Evolutionary conservation across 37 sponge, comb jelly and placozoan genomes (phyloP).

Genomic region (Ephydatia muelleri): DNA sequence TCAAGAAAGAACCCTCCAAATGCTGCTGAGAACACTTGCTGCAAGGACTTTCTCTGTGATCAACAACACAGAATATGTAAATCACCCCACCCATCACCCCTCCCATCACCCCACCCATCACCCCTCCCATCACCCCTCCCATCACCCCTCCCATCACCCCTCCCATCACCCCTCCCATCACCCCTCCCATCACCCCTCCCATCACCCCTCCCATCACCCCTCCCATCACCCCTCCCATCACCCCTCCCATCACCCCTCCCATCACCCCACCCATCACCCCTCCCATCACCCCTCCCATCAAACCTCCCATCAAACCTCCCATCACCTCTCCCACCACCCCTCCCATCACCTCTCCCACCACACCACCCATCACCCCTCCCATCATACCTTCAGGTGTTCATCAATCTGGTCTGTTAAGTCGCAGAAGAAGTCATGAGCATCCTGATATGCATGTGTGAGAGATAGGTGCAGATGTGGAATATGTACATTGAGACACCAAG

Average conservation of each 20-base stretch:
- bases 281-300: not conserved
- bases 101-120: no score
- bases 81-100: not conserved
- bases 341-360: not conserved
- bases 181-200: not conserved
- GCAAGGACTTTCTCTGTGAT: constrained; percentile 37
- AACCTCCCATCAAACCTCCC: constrained; percentile 47
- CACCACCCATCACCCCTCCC: not conserved
- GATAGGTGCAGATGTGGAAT: not conserved
- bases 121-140: not conserved
- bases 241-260: no score
- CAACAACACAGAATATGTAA: not conserved
- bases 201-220: not conserved
- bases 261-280: not conserved
- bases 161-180: constrained; percentile 39
- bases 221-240: constrained; percentile 45
- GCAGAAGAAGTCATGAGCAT: constrained; percentile 96
- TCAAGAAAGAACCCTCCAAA: constrained; percentile 93
- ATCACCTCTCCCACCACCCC: no score
- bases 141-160: constrained; percentile 11
- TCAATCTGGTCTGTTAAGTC: constrained; percentile 92
- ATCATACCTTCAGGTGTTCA: constrained; percentile 77
- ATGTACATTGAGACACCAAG: no score
- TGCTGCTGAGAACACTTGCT: constrained; percentile 65
- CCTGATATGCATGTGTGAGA: constrained; percentile 30